Evolutionary conservation across 2,888 invertebrate species (phyloP).

Genomic region (Rhimphoctona megacephalus): DNA sequence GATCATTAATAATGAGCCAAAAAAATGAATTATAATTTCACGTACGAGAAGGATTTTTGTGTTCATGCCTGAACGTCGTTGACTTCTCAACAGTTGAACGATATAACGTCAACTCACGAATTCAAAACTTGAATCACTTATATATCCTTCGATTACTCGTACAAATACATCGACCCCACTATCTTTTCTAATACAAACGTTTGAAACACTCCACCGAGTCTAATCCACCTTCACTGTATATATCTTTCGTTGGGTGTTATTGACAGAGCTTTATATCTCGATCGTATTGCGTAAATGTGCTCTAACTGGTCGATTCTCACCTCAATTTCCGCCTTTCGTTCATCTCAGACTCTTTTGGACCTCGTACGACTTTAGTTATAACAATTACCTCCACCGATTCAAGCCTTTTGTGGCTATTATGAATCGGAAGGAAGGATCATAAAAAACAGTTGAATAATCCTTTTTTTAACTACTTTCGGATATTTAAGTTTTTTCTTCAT

Average conservation of each 20-base stretch:
- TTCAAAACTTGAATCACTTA: constrained; percentile 68
- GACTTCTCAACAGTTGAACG: constrained; percentile 37
- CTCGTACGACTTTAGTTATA: background rate
- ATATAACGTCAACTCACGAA: constrained; percentile 64
- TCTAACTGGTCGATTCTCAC: constrained; percentile 44
- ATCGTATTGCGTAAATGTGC: constrained; percentile 52
- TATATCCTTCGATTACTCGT: constrained; percentile 68
- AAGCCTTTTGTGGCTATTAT: background rate
- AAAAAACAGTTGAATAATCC: background rate
- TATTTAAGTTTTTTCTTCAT: background rate
- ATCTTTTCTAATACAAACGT: background rate
- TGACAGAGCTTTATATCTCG: constrained; percentile 16
- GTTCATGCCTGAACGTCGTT: constrained; percentile 51
- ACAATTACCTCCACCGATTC: background rate
- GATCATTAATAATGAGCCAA: background rate
- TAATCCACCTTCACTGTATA: constrained; percentile 30
- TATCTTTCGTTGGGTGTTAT: background rate
- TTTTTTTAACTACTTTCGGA: background rate
- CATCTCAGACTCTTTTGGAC: constrained; percentile 12
- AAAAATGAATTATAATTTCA: background rate
- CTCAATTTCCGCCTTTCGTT: constrained; percentile 66
- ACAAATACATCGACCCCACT: constrained; percentile 52
- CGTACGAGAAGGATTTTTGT: constrained; percentile 46
- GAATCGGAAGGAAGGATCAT: background rate
- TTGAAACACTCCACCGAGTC: background rate